phyloP scores from a whole-genome alignment of 2,113 vertebrate genomes.

The Bos javanicus region DNA sequence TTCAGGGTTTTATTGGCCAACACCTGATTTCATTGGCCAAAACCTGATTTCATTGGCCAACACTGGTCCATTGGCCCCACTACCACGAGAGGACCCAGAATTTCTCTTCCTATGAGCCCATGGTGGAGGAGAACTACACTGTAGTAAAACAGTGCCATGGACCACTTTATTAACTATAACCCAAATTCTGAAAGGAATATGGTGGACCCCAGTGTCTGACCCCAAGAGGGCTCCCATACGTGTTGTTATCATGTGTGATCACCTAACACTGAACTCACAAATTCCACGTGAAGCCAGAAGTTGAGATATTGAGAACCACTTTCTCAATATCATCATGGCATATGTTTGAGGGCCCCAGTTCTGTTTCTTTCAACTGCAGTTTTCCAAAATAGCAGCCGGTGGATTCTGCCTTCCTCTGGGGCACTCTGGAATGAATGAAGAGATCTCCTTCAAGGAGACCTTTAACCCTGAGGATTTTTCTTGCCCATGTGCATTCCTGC shows the following conservation, averaged over 20 bases:
- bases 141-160: not conserved
- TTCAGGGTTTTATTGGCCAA: not conserved
- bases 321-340: not conserved
- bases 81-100: not conserved
- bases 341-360: conserved; percentile 41
- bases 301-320: not conserved
- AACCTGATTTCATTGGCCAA: not conserved
- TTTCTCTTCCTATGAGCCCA: not conserved
- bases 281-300: not conserved
- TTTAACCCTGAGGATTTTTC: conserved; percentile 24
- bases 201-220: not conserved
- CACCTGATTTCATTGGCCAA: not conserved
- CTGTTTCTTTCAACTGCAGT: conserved; percentile 52
- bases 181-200: not conserved
- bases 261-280: not conserved
- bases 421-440: not conserved
- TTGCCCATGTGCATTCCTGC: not conserved
- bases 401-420: not conserved
- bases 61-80: not conserved
- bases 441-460: conserved; percentile 24
- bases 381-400: conserved; percentile 12
- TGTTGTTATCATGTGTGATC: not conserved
- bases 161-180: not conserved
- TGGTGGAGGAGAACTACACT: not conserved
- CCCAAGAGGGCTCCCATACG: not conserved